Evolutionary conservation across 2,888 invertebrate species (phyloP), one percentile per base, ranked within the genome.

Genomic region (Apocheima hispidaria): DNA sequence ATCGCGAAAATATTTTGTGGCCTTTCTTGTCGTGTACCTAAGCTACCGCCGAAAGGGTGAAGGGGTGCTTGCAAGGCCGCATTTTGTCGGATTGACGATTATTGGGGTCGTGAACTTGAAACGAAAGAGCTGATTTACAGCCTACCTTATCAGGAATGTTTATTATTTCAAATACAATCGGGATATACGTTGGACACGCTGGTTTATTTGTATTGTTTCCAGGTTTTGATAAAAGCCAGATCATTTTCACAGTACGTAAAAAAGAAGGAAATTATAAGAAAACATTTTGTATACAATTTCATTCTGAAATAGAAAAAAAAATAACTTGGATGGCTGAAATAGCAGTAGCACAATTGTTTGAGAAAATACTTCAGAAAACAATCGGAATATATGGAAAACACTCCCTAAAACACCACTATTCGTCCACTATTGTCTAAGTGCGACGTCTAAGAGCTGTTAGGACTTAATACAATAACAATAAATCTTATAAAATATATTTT

Each of bases 41-140:
- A 56, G 55, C 60, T 46, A 61, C 60, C 60, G 51, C 46, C 73
- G 78, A 75, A 81, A 82, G 81, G 84, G 84, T 83, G 84, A 84
- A 84, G 83, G 76, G 83, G 82, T 79, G 77, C 78, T 83, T 83
- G 75, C 75, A 78, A 77, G 75, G 76, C 78, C 76, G 79, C 83
- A 82, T 82, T 84, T 82, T 72, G 81, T 82, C 78, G 77, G 74
- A 78, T 77, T 71, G 73, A 69, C 77, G 71, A 79, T 84, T 85
- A 85, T 83, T 81, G 77, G 77, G 80, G 81, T 75, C 78, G 76
- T 77, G 81, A 79, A 78, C 78, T 74, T 68, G 68, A 72, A 66
- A 69, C 69, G 71, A 72, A 77, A 70, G 70, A 68, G 71, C 66
- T 77, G 75, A 79, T 83, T 82, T 79, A 77, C 70, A 67, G 67